Evolutionary conservation across 2,113 vertebrate genomes (phyloP).

Genomic region (Urocynchramus pylzowi): DNA sequence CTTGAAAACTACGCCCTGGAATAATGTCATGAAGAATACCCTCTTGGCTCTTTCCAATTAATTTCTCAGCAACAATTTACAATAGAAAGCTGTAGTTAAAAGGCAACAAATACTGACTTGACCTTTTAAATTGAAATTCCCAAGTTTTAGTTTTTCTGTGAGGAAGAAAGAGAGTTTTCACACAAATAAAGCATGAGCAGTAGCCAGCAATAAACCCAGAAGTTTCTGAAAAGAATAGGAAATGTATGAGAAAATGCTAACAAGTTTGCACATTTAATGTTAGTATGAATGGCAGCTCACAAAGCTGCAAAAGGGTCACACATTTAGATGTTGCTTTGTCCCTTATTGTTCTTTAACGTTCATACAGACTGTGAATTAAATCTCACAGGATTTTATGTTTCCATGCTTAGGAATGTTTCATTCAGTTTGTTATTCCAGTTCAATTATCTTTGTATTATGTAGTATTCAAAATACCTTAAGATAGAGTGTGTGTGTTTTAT

Average conservation of each 20-base stretch:
- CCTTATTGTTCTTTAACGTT: neutral
- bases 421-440: neutral
- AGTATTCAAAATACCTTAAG: neutral
- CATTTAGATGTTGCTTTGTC: neutral
- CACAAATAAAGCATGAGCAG: neutral
- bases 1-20: conserved; percentile 6
- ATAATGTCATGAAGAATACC: conserved; percentile 30
- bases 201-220: neutral
- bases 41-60: conserved; percentile 33
- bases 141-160: neutral
- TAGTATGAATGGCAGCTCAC: neutral
- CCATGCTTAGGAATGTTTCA: neutral
- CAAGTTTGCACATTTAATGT: neutral
- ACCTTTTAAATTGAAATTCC: conserved; percentile 34
- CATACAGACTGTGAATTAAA: neutral
- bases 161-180: neutral
- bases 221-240: neutral
- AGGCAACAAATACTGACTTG: conserved; percentile 25
- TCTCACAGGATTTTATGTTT: neutral
- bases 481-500: neutral
- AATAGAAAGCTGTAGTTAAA: conserved; percentile 20
- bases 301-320: neutral
- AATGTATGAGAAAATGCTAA: neutral
- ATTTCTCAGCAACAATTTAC: conserved; percentile 25
- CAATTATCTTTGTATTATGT: neutral